A percentile compares a stretch with the other conserved stretches of the same genome.
phyloP scores from a whole-genome alignment of 2,797 vertebrate species.

The Potorous gilbertii region DNA sequence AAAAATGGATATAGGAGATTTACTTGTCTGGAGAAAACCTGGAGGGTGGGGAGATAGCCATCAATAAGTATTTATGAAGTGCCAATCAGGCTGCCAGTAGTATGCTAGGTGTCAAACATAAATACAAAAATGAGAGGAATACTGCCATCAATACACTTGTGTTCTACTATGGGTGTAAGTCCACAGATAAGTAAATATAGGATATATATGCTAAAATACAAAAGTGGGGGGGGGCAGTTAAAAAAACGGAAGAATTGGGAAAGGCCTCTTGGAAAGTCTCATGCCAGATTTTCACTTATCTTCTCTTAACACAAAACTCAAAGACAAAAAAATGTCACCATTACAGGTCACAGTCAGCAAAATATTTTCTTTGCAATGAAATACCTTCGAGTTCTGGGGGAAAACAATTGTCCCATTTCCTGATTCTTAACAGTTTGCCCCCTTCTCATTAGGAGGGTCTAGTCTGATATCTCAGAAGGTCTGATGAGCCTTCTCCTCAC shows the following conservation, averaged over 20 bases:
- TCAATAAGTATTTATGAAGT: not conserved
- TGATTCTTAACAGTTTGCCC: not conserved
- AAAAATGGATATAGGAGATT: fast-evolving
- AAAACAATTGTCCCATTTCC: not conserved
- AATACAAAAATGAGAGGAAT: not conserved
- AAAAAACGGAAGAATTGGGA: too few relatives aligned
- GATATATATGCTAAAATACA: not conserved
- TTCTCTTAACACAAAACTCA: not conserved
- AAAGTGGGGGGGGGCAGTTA: not conserved
- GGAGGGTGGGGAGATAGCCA: not conserved
- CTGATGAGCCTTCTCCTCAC: not conserved
- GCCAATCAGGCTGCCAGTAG: not conserved
- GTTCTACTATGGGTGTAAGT: not conserved
- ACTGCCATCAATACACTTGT: not conserved
- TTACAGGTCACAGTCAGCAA: not conserved
- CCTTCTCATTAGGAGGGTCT: not conserved
- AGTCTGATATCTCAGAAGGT: not conserved
- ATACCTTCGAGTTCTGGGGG: not conserved
- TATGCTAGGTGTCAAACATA: not conserved
- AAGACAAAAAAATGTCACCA: not conserved
- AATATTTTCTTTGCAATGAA: not conserved
- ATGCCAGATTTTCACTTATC: not conserved
- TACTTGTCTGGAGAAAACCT: not conserved
- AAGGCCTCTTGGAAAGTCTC: not conserved
- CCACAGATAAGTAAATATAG: not conserved